Conservation (phyloP, 2,888 invertebrate species). For the Epicampocera succincta region DNA sequence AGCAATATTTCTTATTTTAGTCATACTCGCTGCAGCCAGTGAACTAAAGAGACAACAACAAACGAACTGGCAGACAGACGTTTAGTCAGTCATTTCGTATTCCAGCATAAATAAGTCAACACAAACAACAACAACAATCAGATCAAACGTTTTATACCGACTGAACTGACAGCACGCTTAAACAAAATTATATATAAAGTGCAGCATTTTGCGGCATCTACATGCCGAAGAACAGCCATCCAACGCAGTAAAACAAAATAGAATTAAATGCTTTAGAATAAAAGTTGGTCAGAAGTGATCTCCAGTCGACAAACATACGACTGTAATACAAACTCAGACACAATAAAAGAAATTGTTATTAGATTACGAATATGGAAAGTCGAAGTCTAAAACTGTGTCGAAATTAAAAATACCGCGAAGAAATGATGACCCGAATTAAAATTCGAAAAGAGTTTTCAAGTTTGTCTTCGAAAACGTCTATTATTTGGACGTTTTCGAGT, state of each 20-base stretch:
- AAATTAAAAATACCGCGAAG: too few relatives aligned
- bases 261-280: constrained; percentile 19
- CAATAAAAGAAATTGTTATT: constrained; percentile 52
- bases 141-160: constrained; percentile 62
- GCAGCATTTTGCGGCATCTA: constrained; percentile 42
- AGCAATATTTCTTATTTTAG: constrained; percentile 46
- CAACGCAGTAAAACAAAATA: constrained; percentile 7
- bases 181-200: constrained; percentile 1
- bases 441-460: too few relatives aligned
- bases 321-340: constrained; percentile 23
- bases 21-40: constrained; percentile 42
- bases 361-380: constrained; percentile 34
- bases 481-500: too few relatives aligned
- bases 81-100: constrained; percentile 40
- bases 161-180: constrained; percentile 10
- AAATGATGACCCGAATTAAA: too few relatives aligned
- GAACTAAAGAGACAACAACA: constrained; percentile 5
- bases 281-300: constrained; percentile 28
- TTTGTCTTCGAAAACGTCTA: too few relatives aligned
- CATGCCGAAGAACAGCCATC: constrained; percentile 2
- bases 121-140: constrained; percentile 28
- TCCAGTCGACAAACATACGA: not conserved
- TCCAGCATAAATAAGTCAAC: constrained; percentile 59
- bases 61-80: not conserved
- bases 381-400: too few relatives aligned